Percentiles rank a stretch among this genome's conserved stretches.
Evolutionary conservation across 2,888 invertebrate genomes (phyloP).

Genomic region (Leptopilina syphax): DNA sequence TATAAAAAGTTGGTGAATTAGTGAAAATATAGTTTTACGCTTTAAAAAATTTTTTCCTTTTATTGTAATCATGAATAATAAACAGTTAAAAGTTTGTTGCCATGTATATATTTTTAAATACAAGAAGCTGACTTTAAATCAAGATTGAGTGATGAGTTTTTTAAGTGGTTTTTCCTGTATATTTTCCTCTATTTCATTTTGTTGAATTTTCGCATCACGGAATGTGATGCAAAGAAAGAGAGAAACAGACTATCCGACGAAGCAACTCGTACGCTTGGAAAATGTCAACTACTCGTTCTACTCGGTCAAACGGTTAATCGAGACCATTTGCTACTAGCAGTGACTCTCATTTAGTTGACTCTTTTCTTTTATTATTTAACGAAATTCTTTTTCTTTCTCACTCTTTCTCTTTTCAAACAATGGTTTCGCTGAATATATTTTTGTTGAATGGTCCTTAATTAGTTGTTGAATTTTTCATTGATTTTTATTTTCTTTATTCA

Average conservation of each 20-base stretch:
- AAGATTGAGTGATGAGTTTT: constrained; percentile 11
- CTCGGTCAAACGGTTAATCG: constrained; percentile 68
- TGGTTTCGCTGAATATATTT: too few relatives aligned
- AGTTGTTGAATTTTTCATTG: too few relatives aligned
- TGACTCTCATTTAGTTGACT: constrained; percentile 59
- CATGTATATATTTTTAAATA: too few relatives aligned
- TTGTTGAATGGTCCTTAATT: too few relatives aligned
- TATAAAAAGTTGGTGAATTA: too few relatives aligned
- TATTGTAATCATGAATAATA: too few relatives aligned
- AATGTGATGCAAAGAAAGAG: constrained; percentile 62
- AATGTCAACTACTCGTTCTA: constrained; percentile 66
- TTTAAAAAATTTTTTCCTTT: too few relatives aligned
- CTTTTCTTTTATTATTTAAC: constrained; percentile 12
- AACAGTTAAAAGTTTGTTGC: too few relatives aligned
- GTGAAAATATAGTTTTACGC: too few relatives aligned
- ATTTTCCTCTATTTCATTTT: constrained; percentile 26
- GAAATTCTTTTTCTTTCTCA: not conserved
- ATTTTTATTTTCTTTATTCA: too few relatives aligned
- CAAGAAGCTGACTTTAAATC: not conserved
- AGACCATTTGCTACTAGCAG: constrained; percentile 63
- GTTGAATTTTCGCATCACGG: constrained; percentile 16
- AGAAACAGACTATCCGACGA: constrained; percentile 59
- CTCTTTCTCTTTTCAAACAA: not conserved
- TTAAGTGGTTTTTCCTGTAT: constrained; percentile 26
- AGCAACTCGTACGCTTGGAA: constrained; percentile 62